A percentile compares a stretch with the other conserved stretches of the same genome.
Evolutionary conservation across 2,113 vertebrate species (phyloP).

Genomic region (Ariopsis seemanni): DNA sequence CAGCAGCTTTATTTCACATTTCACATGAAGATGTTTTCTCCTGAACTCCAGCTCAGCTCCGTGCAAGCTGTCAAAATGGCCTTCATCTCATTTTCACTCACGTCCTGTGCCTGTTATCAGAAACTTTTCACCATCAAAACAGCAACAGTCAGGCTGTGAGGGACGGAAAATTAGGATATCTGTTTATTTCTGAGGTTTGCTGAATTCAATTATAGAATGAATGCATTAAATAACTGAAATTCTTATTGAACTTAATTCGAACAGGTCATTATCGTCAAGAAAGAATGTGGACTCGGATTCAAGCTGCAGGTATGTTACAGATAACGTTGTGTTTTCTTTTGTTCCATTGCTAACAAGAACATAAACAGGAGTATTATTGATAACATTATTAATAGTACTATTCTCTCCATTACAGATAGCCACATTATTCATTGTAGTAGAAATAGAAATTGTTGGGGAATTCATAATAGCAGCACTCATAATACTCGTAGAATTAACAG

Average conservation of each 20-base stretch:
- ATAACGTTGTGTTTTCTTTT: not conserved
- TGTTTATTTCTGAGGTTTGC: not conserved
- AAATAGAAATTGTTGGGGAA: not conserved
- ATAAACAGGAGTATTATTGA: not conserved
- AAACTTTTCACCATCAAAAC: not conserved
- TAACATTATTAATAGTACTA: not conserved
- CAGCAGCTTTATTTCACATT: slow-evolving; percentile 89
- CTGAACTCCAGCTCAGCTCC: not conserved
- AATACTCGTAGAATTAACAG: too few species aligned
- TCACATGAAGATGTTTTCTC: slow-evolving; percentile 66
- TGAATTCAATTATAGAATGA: not conserved
- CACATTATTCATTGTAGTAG: not conserved
- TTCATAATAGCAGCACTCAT: not conserved
- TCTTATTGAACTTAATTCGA: not conserved
- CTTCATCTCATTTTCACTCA: not conserved
- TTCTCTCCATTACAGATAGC: not conserved
- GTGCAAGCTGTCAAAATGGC: not conserved
- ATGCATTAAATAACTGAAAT: not conserved
- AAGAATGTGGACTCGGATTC: not conserved
- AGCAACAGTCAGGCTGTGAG: not conserved
- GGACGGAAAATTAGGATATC: not conserved
- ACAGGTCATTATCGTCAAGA: not conserved
- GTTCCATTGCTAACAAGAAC: not conserved
- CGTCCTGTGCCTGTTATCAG: not conserved
- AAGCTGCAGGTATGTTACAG: not conserved